These are phyloP conservation scores for Stegodyphus dumicola DNA, from an alignment of 1,140 invertebrate species.

Conservation along the genomic window DNA sequence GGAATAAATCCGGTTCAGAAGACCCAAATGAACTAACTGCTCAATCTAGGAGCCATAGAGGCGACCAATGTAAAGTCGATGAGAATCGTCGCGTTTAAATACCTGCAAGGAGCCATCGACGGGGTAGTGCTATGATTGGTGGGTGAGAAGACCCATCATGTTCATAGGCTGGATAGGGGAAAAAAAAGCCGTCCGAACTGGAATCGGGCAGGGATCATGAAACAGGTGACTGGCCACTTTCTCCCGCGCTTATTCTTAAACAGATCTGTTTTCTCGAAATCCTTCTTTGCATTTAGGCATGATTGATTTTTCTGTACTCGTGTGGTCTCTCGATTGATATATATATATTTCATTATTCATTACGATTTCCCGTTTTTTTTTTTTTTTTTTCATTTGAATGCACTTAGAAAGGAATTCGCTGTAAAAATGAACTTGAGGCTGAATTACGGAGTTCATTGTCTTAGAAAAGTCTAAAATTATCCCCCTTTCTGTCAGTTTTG, in stretches of 20 bases:
- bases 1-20: too few species aligned
- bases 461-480: too few species aligned
- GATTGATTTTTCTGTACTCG: not conserved
- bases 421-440: too few species aligned
- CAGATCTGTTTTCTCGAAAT: constrained; percentile 17
- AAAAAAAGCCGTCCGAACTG: constrained; percentile 19
- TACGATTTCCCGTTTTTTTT: too few species aligned
- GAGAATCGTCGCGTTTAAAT: constrained; percentile 33
- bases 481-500: too few species aligned
- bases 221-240: constrained; percentile 22
- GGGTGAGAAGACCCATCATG: constrained; percentile 28
- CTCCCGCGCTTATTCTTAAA: not conserved
- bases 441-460: too few species aligned
- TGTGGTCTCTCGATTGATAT: too few species aligned
- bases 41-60: constrained; percentile 21
- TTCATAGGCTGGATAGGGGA: constrained; percentile 11
- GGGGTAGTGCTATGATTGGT: constrained; percentile 34
- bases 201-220: constrained; percentile 25
- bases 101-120: constrained; percentile 22
- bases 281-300: constrained; percentile 3
- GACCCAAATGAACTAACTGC: too few species aligned
- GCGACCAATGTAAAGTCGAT: constrained; percentile 27
- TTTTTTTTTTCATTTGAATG: too few species aligned
- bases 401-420: too few species aligned
- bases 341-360: too few species aligned